Conservation (phyloP, 2,113 vertebrate species). For the Penelope pileata region DNA sequence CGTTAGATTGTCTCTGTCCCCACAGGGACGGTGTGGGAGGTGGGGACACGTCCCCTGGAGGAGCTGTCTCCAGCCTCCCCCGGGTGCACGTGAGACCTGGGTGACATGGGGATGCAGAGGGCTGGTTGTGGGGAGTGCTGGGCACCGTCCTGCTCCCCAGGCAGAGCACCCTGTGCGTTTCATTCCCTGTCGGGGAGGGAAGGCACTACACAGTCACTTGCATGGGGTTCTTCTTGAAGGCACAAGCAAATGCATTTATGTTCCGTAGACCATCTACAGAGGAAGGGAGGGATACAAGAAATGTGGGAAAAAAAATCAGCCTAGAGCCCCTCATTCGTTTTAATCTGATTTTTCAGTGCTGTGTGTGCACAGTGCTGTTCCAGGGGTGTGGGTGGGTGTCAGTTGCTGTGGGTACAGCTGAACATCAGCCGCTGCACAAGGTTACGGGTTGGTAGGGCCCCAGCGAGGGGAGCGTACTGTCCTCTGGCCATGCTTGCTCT, state of each 20-base stretch:
- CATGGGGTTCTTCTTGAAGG: neutral
- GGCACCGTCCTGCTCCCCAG: neutral
- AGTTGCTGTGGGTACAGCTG: neutral
- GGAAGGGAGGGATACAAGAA: neutral
- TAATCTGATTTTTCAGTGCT: neutral
- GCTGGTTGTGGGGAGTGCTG: accelerated
- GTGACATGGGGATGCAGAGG: neutral
- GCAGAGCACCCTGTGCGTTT: accelerated
- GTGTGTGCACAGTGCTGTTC: neutral
- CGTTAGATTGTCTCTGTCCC: neutral
- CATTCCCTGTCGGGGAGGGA: accelerated
- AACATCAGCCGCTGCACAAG: neutral
- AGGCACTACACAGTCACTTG: too few species aligned
- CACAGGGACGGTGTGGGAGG: accelerated
- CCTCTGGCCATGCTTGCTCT: neutral
- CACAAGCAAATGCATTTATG: neutral
- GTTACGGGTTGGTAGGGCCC: neutral
- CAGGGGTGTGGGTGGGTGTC: neutral
- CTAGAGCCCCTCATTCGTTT: neutral
- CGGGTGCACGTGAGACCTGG: neutral
- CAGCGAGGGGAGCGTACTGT: accelerated
- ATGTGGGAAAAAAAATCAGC: accelerated
- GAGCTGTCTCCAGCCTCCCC: neutral
- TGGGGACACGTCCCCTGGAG: neutral
- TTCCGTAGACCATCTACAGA: neutral